Base-by-base conservation (phyloP, 2,888 invertebrate genomes). In the Timandra comae region DNA sequence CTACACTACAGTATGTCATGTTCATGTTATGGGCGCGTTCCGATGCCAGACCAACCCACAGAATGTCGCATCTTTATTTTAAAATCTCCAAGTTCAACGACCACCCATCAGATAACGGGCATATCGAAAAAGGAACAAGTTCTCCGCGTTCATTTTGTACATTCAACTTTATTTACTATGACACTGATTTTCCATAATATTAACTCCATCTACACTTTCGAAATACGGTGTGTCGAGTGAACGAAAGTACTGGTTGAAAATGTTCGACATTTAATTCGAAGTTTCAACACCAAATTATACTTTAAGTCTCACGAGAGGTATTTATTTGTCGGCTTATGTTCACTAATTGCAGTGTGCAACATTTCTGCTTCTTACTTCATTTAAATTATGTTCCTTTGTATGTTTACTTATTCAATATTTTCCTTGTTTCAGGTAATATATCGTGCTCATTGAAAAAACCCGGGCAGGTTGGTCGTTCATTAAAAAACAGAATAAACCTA, bases 391-490 rank as follows among this genome's bases (percentile, higher is more conserved):
- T 3, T 6, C 16, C 6, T 16, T 16, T 16, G 16, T 16, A n/a
- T n/a, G n/a, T n/a, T n/a, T n/a, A n/a, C n/a, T n/a, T n/a, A n/a
- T n/a, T n/a, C n/a, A 33, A 21, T 29, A 38, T 41, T 38, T 32
- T 35, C 54, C 46, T 68, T 64, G 62, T 73, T 73, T 20, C 74
- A 75, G 74, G 69, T 74, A 68, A n/a, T 46, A 46, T 52, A 48
- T 46, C 47, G 57, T 52, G 54, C 52, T 46, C n/a, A n/a, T 49
- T 49, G 53, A 36, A 52, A 55, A 50, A 56, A 53, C 11, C 49
- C 52, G 56, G 57, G 66, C 67, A 75, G 73, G 72, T 74, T 69
- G 67, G 74, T 73, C 56, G 56, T 47, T 59, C 44, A 37, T 39
- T 41, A 35, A 38, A 39, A 29, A n/a, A n/a, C 27, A 10, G 16